These are phyloP conservation scores for Acanthosoma haemorrhoidale DNA, from an alignment of 2,888 invertebrate genomes.

Conservation along the genomic window DNA sequence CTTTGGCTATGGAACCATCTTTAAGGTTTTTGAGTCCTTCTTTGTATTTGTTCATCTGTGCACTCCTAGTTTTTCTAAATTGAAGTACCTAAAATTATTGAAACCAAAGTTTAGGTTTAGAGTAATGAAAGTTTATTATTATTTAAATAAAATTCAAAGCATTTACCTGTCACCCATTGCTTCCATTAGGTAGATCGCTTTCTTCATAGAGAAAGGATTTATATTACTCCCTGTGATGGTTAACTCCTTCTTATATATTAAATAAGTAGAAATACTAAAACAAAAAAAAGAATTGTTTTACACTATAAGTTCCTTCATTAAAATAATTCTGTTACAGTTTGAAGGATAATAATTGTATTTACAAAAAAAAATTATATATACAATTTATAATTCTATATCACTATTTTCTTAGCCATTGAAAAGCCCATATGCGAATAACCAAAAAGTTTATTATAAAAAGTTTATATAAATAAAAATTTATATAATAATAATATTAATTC, in stretches of 20 bases:
- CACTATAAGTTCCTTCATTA: no score
- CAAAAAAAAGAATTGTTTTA: no score
- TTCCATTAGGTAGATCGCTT: constrained; percentile 57
- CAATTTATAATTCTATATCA: no score
- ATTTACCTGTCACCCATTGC: constrained; percentile 59
- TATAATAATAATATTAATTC: no score
- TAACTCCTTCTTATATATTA: constrained; percentile 59
- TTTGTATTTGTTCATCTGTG: constrained; percentile 35
- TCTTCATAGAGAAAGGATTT: constrained; percentile 63
- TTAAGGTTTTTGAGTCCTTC: constrained; percentile 46
- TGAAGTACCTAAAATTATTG: constrained; percentile 35
- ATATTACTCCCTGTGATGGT: constrained; percentile 61
- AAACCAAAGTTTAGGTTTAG: neutral
- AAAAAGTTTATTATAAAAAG: no score
- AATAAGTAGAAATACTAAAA: constrained; percentile 54
- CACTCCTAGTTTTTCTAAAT: constrained; percentile 38
- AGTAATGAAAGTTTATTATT: no score
- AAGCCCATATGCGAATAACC: no score
- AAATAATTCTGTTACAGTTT: no score
- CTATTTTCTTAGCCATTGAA: no score
- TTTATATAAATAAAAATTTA: no score
- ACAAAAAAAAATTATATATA: no score
- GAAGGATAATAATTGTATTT: no score
- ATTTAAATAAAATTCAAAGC: neutral
- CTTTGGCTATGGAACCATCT: constrained; percentile 56